These are phyloP conservation scores for Trematomus bernacchii DNA, from an alignment of 2,797 vertebrate genomes.

Conservation along the genomic window DNA sequence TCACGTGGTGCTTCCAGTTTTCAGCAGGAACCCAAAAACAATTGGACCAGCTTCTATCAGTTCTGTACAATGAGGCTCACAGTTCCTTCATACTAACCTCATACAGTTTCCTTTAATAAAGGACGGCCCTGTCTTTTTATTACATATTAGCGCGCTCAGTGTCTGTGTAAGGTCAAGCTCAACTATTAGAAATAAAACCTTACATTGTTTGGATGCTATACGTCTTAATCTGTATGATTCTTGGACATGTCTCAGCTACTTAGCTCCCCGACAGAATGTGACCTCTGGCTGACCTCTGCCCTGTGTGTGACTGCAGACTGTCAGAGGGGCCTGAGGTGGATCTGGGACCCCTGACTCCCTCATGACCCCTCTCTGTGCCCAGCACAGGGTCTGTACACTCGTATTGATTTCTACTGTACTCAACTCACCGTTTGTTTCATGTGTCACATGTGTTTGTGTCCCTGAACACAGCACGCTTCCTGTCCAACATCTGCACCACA, in stretches of 20 bases:
- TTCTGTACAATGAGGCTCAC: too few relatives aligned
- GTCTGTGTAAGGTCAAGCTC: not conserved
- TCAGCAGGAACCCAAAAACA: too few relatives aligned
- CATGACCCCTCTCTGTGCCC: slow-evolving; percentile 8
- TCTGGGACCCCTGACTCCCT: slow-evolving; percentile 33
- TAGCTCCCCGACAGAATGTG: slow-evolving; percentile 8
- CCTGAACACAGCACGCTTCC: slow-evolving; percentile 62
- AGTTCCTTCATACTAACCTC: too few relatives aligned
- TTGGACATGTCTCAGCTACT: slow-evolving; percentile 7
- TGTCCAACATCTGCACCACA: slow-evolving; percentile 76
- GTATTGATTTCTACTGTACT: slow-evolving; percentile 39
- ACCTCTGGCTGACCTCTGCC: slow-evolving; percentile 42
- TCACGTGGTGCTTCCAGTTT: too few relatives aligned
- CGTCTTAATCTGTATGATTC: not conserved
- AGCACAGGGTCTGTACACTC: not conserved
- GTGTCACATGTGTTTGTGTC: slow-evolving; percentile 72
- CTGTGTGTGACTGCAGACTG: slow-evolving; percentile 30
- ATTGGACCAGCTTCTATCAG: not conserved
- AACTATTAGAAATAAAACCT: not conserved
- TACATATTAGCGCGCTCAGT: not conserved
- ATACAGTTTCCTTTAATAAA: not conserved
- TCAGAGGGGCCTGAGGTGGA: slow-evolving; percentile 27
- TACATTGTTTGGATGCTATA: not conserved
- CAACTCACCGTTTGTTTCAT: slow-evolving; percentile 36
- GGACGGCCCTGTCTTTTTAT: not conserved